Percentiles rank a stretch among this genome's conserved stretches.
Evolutionary conservation across 2,888 invertebrate genomes (phyloP).

Genomic region (Cephonodes hylas): DNA sequence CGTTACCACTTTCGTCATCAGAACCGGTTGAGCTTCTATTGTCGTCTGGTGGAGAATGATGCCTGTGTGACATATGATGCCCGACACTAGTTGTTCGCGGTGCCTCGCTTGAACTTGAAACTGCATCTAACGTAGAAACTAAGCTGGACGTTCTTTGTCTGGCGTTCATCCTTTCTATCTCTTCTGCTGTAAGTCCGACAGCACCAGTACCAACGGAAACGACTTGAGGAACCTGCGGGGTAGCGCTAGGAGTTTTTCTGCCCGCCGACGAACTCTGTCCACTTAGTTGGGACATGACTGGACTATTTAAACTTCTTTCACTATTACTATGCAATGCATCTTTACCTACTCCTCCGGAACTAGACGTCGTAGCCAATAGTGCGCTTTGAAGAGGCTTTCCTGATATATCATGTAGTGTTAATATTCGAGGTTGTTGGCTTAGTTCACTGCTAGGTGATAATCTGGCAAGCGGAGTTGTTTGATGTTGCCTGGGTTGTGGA

Average conservation of each 20-base stretch:
- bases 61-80: constrained; percentile 86
- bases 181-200: constrained; percentile 95
- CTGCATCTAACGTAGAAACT: constrained; percentile 95
- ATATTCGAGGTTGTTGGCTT: constrained; percentile 94
- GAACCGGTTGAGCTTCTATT: constrained; percentile 89
- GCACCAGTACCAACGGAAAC: constrained; percentile 84
- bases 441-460: constrained; percentile 95
- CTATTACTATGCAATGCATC: constrained; percentile 95
- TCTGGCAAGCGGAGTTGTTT: constrained; percentile 94
- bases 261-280: constrained; percentile 92
- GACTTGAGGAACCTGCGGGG: constrained; percentile 85
- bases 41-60: constrained; percentile 87
- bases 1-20: constrained; percentile 96
- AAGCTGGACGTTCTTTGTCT: constrained; percentile 94
- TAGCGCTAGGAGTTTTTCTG: constrained; percentile 85
- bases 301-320: constrained; percentile 94
- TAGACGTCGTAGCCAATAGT: constrained; percentile 92
- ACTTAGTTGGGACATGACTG: constrained; percentile 95
- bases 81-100: constrained; percentile 85
- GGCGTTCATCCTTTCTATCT: constrained; percentile 94
- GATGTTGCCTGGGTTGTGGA: constrained; percentile 86
- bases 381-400: constrained; percentile 96
- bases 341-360: constrained; percentile 93
- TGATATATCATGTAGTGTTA: constrained; percentile 96
- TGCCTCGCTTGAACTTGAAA: constrained; percentile 94